Evolutionary conservation across 2,113 vertebrate genomes (phyloP), one percentile per base, ranked within the genome.

Genomic region (Peromyscus leucopus): DNA sequence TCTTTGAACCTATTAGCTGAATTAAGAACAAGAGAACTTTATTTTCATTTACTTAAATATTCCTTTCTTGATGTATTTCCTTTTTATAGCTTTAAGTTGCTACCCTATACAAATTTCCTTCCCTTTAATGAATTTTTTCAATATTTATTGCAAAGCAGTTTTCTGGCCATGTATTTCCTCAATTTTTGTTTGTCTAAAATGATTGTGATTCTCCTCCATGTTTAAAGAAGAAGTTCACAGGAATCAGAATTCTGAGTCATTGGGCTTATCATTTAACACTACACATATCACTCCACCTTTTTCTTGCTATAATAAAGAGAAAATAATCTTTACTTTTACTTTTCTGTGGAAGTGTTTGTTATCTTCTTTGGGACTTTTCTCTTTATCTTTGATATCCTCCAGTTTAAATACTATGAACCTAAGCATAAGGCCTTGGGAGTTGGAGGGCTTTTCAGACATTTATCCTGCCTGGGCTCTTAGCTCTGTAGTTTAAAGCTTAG

Each of bases 341-440:
- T 84, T n/a, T 63, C 57, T 63, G 57, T 84, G 57, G 21, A 84
- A 84, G 82, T 84, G 82, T 84, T 84, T 84, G 82, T 84, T 57
- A 61, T 83, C 82, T 83, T 83, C 57, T 42, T 84, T 63, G 57
- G 36, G 24, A 39, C 42, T 84, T 83, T 84, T 39, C 26, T 39
- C 39, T 61, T 84, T 61, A 42, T 42, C 82, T 63, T 84, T 84
- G 82, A 84, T 63, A 63, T 84, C 57, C 13, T 42, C 22, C 7
- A 2, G 80, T 42, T 84, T 63, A 84, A 84, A 63, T 84, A 63
- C 36, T 42, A 84, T 63, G 36, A 61, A 39, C 13, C n/a, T 84
- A 84, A 63, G 80, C 57, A 63, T 2, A 84, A n/a, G 22, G 22
- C 57, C 57, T 42, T n/a, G 57, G 80, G 24, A 84, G 28, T 63